phyloP scores from a whole-genome alignment of 64 coral and sea anemone species.

The Platygyra sinensis region DNA sequence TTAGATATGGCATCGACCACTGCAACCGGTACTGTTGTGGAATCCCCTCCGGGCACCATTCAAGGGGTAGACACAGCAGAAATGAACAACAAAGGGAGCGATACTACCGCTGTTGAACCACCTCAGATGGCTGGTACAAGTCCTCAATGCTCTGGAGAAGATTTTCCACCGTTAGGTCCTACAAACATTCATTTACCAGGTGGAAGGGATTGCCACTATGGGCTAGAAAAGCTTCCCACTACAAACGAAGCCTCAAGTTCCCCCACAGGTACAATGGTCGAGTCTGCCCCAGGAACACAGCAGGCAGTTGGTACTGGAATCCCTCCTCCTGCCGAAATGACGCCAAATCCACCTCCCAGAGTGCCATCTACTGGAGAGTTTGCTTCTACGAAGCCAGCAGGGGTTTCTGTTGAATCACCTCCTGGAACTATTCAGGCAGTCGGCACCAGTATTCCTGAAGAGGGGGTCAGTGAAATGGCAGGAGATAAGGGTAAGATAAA shows the following conservation, averaged over 20 bases:
- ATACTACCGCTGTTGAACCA: not conserved
- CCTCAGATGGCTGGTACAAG: not conserved
- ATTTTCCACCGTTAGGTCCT: not conserved
- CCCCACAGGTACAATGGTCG: not conserved
- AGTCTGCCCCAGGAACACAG: not conserved
- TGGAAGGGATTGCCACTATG: not conserved
- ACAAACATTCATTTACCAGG: not conserved
- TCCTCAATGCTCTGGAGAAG: not conserved
- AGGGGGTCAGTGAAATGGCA: not conserved
- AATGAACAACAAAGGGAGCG: not conserved
- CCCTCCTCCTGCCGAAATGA: not conserved
- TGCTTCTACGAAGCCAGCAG: slow-evolving; percentile 22
- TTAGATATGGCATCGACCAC: slow-evolving; percentile 20
- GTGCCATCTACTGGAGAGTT: not conserved
- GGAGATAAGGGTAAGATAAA: slow-evolving; percentile 22
- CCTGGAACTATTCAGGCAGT: slow-evolving; percentile 53
- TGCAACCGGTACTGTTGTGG: not conserved
- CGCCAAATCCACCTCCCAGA: not conserved
- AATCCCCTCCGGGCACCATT: not conserved
- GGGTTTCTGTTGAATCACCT: slow-evolving; percentile 35
- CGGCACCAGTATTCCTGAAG: not conserved
- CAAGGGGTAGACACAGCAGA: slow-evolving; percentile 6
- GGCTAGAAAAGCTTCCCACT: not conserved
- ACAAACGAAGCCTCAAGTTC: not conserved
- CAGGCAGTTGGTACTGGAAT: not conserved